Evolutionary conservation across 2,113 vertebrate species (phyloP).

Genomic region (Ophiodon elongatus): DNA sequence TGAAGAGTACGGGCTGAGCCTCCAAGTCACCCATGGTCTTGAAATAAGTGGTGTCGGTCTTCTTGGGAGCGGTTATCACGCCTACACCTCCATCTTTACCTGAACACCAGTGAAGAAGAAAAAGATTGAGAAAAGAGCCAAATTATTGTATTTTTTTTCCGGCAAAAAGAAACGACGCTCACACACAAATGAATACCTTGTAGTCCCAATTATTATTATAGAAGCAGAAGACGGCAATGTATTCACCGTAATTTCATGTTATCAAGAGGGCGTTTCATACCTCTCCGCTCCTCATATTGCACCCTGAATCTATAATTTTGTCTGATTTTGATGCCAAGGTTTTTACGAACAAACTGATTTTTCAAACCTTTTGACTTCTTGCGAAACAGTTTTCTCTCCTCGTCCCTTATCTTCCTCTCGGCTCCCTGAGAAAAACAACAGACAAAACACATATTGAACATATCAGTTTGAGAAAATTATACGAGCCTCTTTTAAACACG

Average conservation of each 20-base stretch:
- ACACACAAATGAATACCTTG: not conserved
- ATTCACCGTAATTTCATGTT: not conserved
- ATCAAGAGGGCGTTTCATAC: not conserved
- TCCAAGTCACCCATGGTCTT: conserved; percentile 94
- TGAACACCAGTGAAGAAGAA: conserved; percentile 46
- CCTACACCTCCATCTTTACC: conserved; percentile 88
- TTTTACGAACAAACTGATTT: not conserved
- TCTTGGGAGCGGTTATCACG: conserved; percentile 87
- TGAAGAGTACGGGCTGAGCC: conserved; percentile 97
- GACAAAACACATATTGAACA: not conserved
- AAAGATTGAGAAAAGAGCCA: not conserved
- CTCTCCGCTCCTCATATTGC: not conserved
- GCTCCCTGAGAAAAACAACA: conserved; percentile 87
- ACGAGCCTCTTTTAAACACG: not conserved
- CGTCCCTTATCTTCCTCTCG: conserved; percentile 97
- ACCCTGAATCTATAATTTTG: not conserved
- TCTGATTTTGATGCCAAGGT: not conserved
- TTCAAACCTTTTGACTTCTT: conserved; percentile 92
- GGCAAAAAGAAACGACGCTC: not conserved
- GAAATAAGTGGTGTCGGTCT: conserved; percentile 93
- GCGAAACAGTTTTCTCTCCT: conserved; percentile 95
- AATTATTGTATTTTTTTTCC: not conserved
- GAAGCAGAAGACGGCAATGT: not conserved
- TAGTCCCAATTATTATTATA: not conserved
- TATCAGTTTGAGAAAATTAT: conserved; percentile 2